These are phyloP conservation scores for Heliconius himera DNA, from an alignment of 1,140 invertebrate species.

Conservation along the genomic window DNA sequence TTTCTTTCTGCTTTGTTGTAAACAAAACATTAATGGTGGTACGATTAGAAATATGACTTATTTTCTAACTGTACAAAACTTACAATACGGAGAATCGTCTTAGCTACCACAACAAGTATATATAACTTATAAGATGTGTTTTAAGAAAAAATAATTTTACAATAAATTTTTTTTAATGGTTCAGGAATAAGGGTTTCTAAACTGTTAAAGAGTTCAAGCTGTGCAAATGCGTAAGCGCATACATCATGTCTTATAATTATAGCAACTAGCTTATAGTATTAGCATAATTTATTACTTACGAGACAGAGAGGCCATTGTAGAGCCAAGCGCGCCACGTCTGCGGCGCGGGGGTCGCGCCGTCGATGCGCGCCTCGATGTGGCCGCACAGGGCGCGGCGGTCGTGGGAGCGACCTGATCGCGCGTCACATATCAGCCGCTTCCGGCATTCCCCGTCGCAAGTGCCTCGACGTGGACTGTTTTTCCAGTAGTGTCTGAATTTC, in stretches of 20 bases:
- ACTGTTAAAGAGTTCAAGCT: conserved; percentile 4
- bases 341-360: conserved; percentile 84
- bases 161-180: neutral
- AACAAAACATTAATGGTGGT: neutral
- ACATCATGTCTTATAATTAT: neutral
- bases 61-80: neutral
- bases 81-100: neutral
- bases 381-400: conserved; percentile 92
- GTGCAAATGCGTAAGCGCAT: conserved; percentile 4
- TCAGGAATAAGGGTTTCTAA: neutral
- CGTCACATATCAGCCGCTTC: conserved; percentile 91
- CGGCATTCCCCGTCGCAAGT: conserved; percentile 91
- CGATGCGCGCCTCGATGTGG: conserved; percentile 89
- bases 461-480: conserved; percentile 91
- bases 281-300: conserved; percentile 84
- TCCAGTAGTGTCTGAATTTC: conserved; percentile 89
- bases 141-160: no score
- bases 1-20: neutral
- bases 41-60: neutral
- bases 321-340: conserved; percentile 92
- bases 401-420: conserved; percentile 92
- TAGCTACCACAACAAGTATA: no score
- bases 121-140: no score
- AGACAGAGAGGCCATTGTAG: conserved; percentile 91
- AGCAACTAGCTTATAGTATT: conserved; percentile 10